Conservation (phyloP, 2,888 invertebrate genomes). For the Syrista parreyssii region DNA sequence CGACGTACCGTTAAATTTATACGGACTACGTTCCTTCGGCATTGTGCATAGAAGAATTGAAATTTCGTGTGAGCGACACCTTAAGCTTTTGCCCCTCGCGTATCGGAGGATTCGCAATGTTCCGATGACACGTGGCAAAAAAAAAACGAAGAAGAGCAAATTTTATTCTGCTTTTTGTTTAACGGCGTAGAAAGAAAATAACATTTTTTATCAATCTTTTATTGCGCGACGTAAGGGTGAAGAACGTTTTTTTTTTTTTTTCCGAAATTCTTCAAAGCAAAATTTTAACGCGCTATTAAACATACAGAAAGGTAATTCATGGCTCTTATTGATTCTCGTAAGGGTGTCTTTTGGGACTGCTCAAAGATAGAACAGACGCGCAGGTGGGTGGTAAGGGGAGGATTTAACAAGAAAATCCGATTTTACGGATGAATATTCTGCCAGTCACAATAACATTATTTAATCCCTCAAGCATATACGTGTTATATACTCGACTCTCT, state of each 20-base stretch:
- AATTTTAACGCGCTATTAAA: background rate
- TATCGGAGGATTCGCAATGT: background rate
- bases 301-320: background rate
- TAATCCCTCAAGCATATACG: background rate
- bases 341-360: background rate
- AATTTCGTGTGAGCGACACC: no score
- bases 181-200: no score
- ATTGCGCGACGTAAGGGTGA: no score
- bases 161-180: no score
- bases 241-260: background rate
- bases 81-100: background rate
- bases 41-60: no score
- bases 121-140: conserved; percentile 11
- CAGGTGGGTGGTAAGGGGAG: no score
- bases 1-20: no score
- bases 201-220: no score
- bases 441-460: background rate
- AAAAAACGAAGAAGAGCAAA: background rate
- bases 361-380: background rate
- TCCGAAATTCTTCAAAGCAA: background rate
- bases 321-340: background rate
- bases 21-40: no score
- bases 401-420: background rate
- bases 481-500: background rate
- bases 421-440: background rate